Base-by-base conservation (phyloP, 2,888 invertebrate genomes). In the Notodonta dromedarius region DNA sequence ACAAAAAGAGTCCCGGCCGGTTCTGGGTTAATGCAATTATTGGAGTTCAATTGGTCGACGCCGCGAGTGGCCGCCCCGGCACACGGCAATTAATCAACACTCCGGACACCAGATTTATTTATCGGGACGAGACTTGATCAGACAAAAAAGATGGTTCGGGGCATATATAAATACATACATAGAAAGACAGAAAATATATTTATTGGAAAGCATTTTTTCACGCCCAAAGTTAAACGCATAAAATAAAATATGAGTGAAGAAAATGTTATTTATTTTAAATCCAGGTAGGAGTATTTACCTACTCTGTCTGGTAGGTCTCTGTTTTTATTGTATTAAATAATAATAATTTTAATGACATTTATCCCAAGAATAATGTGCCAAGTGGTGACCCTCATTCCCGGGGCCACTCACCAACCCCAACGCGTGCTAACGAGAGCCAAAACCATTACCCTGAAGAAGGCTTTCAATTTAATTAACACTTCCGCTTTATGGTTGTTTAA, bases 1-100 rank as follows among this genome's bases (percentile, higher is more conserved):
- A 35, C 73, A 74, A 73, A 74, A 73, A 76, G 58, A 70, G 70
- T 66, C 24, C 2, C 62, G 70, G 74, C 68, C 72, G 75, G 71
- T 79, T 71, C 73, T 74, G 73, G 79, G 82, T 79, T 84, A 79
- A 85, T 80, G 78, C 82, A 85, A 82, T 86, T 82, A 86, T 82
- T 78, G 81, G 74, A 76, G 83, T 79, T 80, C 80, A 80, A 82
- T 83, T 78, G 77, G 75, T 74, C 71, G 74, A 70, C 73, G 75
- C 68, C 71, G 67, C 71, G 77, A 73, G 74, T 69, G 73, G 67
- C 58, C 76, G 64, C 67, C 67, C 5, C 65, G 67, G 68, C 76
- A 75, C 70, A 71, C 70, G 61, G 73, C 77, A 78, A 82, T 82
- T 80, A 82, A 80, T 80, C 74, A 67, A 60, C 55, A 14, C 44